Evolutionary conservation across 2,797 vertebrate species (phyloP).

Genomic region (Microcaecilia unicolor): DNA sequence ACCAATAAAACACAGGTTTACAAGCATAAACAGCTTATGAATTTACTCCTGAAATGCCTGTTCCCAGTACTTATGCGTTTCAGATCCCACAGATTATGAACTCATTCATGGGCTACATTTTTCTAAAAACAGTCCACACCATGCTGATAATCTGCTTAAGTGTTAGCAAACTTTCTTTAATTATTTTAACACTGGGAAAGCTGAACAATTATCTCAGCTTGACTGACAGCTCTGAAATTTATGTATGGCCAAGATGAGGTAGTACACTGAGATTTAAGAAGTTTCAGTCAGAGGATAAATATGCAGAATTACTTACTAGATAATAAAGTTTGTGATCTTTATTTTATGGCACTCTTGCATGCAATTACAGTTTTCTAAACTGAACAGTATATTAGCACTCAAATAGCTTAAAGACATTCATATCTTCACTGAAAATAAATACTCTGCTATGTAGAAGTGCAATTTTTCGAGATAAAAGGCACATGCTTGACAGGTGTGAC

Average conservation of each 20-base stretch:
- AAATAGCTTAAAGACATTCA: slow-evolving; percentile 39
- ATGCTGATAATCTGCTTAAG: too few species aligned
- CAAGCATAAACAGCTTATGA: too few species aligned
- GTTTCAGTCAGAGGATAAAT: slow-evolving; percentile 55
- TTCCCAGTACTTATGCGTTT: too few species aligned
- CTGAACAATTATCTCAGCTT: slow-evolving; percentile 29
- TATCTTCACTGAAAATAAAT: slow-evolving; percentile 53
- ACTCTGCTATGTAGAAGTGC: slow-evolving; percentile 34
- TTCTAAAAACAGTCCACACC: too few species aligned
- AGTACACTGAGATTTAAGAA: slow-evolving; percentile 51
- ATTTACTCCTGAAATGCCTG: too few species aligned
- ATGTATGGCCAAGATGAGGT: slow-evolving; percentile 42
- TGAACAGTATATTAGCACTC: slow-evolving; percentile 29
- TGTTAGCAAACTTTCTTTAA: too few species aligned
- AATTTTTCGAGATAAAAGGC: slow-evolving; percentile 39
- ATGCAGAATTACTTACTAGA: slow-evolving; percentile 49
- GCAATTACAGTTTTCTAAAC: slow-evolving; percentile 44
- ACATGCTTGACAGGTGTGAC: slow-evolving; percentile 43
- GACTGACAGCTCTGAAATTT: slow-evolving; percentile 47
- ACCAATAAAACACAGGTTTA: too few species aligned
- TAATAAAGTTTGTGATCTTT: slow-evolving; percentile 49
- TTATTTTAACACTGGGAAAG: slow-evolving; percentile 30
- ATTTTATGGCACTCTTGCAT: slow-evolving; percentile 40
- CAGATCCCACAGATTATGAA: too few species aligned
- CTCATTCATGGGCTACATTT: too few species aligned